Base-by-base conservation (phyloP, 2,888 invertebrate species). In the Leucozona laternaria region DNA sequence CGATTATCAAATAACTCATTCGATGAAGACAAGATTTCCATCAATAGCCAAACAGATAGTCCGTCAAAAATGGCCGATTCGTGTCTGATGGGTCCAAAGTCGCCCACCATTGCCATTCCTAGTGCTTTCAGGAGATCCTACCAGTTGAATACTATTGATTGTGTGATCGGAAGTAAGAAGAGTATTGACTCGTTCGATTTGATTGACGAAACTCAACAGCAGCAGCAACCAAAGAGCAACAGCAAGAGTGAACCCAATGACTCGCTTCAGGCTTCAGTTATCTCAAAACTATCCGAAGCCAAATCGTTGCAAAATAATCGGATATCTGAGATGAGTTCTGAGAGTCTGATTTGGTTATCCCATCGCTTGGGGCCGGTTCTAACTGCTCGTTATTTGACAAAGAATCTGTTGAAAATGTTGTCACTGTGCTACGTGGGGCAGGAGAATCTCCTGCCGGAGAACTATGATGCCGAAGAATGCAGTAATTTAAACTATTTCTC, bases 281-380 rank as follows among this genome's bases (percentile, higher is more conserved):
- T 92, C 57, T 92, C 92, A 0, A 91, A 91, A 77, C 89, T 91
- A 79, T 91, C 91, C 2, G 91, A 92, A 82, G 90, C 91, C 7
- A 91, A 91, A 50, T 91, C 91, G 0, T 83, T 90, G 28, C 92
- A 92, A 73, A 92, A 91, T 66, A 92, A 93, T 89, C 96, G 95
- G 90, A 96, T 96, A 88, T 96, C 97, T 0, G 97, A 97, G 90
- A 97, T 97, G 95, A 96, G 97, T 90, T 95, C 96, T 0, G 97
- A 97, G 90, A 97, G 97, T 90, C 93, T 98, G 1, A 95, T 97
- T 83, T 99, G 99, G 98, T 91, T 99, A 79, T 96, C 98, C 0
- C 97, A 98, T 93, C 95, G 98, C 87, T 93, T 99, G 20, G 99
- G 99, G 0, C 99, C 99, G 0, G 97, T 99, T 60, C 94, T 99